Base-by-base conservation (phyloP, 2,888 invertebrate genomes). In the Himalopsyche japonica region DNA sequence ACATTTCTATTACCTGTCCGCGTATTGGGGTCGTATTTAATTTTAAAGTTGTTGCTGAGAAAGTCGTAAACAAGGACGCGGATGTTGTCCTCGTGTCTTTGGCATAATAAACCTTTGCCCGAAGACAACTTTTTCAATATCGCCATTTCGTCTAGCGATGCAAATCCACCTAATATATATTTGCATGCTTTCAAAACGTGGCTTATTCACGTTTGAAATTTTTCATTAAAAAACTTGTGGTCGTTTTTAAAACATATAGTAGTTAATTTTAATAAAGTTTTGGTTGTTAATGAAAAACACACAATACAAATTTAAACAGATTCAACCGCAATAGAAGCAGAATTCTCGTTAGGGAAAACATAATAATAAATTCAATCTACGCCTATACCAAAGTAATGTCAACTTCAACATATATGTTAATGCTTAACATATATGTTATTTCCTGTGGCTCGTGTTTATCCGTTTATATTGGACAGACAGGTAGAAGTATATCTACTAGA, bases 1-100 rank as follows among this genome's bases (percentile, higher is more conserved):
- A 84, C 84, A 81, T 86, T 86, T 86, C 86, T 82, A 86, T 86
- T 86, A 86, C 86, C 86, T 86, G 86, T 83, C 81, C 83, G 70
- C 79, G 84, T 84, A 86, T 86, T 83, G 84, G 84, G 82, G 83
- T 79, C 64, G 83, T 84, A 84, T 86, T 86, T 86, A 84, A 86
- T 86, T 86, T 86, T 79, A 86, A 82, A 86, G 84, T 86, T 86
- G 82, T 80, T 82, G 80, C 84, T 82, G 57, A 81, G 24, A 82
- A 84, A 86, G 84, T 86, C 86, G 86, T 86, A 86, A 86, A 82
- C 86, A 84, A 80, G 34, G 49, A 30, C 77, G 79, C 79, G 80
- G 82, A 57, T 79, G 82, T 43, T 70, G 85, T 76, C 15, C 47
- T 64, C 79, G 70, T 43, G 47, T 76, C 64, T 57, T 47, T 64